These are phyloP conservation scores for Euthynnus affinis DNA, from an alignment of 2,797 vertebrate genomes.

Conservation along the genomic window DNA sequence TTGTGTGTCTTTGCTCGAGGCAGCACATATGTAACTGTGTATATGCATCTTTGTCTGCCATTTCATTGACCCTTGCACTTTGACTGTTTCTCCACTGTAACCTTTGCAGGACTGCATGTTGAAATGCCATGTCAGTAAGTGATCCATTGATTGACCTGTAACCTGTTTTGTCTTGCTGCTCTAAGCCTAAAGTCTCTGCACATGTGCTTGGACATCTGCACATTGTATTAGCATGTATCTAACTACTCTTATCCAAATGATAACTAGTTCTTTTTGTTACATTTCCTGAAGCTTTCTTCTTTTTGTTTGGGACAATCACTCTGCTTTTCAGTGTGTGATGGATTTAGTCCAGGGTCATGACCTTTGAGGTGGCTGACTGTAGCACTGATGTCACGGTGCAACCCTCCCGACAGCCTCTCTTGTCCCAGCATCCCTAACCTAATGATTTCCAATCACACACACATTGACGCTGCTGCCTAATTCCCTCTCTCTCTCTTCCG, in stretches of 20 bases:
- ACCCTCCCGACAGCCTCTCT: conserved; percentile 40
- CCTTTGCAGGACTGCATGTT: conserved; percentile 42
- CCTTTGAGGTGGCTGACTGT: conserved; percentile 66
- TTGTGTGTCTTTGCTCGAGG: neutral
- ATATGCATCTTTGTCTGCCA: neutral
- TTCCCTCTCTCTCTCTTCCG: conserved; percentile 28
- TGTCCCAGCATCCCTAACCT: conserved; percentile 66
- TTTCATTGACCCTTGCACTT: conserved; percentile 42
- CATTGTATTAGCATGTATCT: neutral
- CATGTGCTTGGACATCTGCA: no score
- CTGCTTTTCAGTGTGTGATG: conserved; percentile 37
- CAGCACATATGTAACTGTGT: neutral
- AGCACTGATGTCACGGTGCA: conserved; percentile 54
- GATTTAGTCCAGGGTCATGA: conserved; percentile 56
- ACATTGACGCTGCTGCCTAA: conserved; percentile 60
- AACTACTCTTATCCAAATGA: neutral
- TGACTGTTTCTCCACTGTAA: conserved; percentile 30
- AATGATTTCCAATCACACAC: conserved; percentile 80
- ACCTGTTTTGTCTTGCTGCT: conserved; percentile 20
- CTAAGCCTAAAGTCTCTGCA: neutral
- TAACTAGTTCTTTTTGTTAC: neutral
- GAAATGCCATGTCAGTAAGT: conserved; percentile 54
- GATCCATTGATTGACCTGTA: conserved; percentile 61
- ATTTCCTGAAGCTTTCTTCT: neutral
- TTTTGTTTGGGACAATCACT: conserved; percentile 13